Conservation (phyloP, 2,113 vertebrate species). For the Heterocephalus glaber region DNA sequence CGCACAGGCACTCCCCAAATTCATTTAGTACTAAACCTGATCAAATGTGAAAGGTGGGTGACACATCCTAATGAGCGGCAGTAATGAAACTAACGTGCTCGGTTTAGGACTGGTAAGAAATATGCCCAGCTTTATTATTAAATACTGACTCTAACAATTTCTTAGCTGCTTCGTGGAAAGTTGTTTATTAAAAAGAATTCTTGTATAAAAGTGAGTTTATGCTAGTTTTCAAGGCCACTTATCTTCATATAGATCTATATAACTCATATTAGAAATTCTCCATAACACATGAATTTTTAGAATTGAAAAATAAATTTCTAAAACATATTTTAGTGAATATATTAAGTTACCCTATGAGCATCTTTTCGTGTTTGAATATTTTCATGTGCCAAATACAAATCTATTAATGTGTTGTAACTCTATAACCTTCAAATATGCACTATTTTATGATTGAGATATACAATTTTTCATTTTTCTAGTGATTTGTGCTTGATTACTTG, state of each 20-base stretch:
- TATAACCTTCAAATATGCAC: neutral
- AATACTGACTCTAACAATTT: neutral
- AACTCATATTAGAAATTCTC: neutral
- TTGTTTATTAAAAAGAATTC: constrained; percentile 37
- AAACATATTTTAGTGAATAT: neutral
- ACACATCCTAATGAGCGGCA: neutral
- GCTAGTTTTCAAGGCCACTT: constrained; percentile 1
- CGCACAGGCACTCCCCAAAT: constrained; percentile 67
- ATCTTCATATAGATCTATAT: neutral
- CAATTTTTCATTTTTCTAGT: neutral
- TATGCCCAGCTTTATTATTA: neutral
- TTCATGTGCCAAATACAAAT: neutral
- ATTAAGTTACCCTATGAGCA: neutral
- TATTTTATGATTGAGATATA: neutral
- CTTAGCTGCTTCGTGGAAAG: neutral
- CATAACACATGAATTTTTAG: neutral
- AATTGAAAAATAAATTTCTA: constrained; percentile 47
- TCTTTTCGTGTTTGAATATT: neutral
- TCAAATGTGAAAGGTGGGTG: neutral
- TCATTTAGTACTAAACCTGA: neutral
- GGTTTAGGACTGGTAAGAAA: neutral
- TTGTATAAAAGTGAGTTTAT: neutral
- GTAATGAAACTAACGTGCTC: neutral
- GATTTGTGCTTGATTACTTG: neutral
- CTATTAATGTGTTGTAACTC: neutral